Evolutionary conservation across 2,888 invertebrate genomes (phyloP), one percentile per base, ranked within the genome.

Genomic region (Sisyra nigra): DNA sequence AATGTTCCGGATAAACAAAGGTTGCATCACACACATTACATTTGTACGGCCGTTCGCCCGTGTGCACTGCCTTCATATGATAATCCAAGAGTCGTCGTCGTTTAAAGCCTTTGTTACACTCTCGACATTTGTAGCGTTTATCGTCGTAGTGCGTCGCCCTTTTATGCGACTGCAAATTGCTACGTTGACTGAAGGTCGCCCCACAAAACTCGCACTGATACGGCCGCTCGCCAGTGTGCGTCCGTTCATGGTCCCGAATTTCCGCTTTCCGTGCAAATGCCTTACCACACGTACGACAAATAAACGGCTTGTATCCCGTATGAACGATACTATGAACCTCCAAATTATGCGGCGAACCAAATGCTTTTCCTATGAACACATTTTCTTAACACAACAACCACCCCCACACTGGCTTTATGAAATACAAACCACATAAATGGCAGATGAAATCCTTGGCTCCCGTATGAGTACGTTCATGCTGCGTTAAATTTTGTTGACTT

Each of bases 1-100:
- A 81, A 53, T 84, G 85, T 54, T 84, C 83, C 0, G 84, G 82
- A 57, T 85, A 85, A 30, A 84, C 82, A 60, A 88, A 87, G 0
- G 80, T 78, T 0, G 85, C 77, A n/a, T 67, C 65, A 52, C 87
- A 88, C 1, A 76, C 63, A 1, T 68, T 68, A 55, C 87, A 87
- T 53, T 77, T 72, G 45, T 76, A 74, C 0, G 87, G 84, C 0
- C 86, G 66, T 59, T 85, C 81, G 17, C 84, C 83, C 0, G 82
- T 84, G 59, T 88, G 87, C 1, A 74, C 73, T 4, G 86, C 80
- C 61, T 83, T 81, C 52, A 80, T 73, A 57, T 88, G 87, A 58
- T 86, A 86, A 54, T 86, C 82, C 2, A 87, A 59, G 11, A 86
- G 58, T 68, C 71, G 54, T 18, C 75, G 57, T 5, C 79, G 57